Base-by-base conservation (phyloP, 1,140 invertebrate genomes). In the Heterodera schachtii region DNA sequence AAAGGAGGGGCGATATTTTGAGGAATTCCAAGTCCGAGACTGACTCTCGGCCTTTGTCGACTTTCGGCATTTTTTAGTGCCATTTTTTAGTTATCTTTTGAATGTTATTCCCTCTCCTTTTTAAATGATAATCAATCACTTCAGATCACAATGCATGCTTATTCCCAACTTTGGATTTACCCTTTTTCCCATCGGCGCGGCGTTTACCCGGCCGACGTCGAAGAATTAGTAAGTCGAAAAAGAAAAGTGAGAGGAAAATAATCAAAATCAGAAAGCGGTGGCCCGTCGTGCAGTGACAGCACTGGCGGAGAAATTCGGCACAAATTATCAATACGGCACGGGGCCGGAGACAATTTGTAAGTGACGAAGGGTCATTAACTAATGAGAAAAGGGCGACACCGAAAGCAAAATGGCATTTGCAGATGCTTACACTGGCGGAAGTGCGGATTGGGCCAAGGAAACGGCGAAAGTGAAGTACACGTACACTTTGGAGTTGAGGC, bases 351-450 rank as follows among this genome's bases (percentile, higher is more conserved):
- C 90, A 74, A 89, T 89, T 67, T 89, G 87, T 88, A 71, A 69
- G 88, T 76, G 47, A 73, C 21, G 21, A 43, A n/a, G n/a, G n/a
- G n/a, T n/a, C n/a, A n/a, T n/a, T 13, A 47, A 69, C 41, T 80
- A 11, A 43, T 21, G 7, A 3, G 11, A 73, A 52, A 44, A 41
- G 47, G 9, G 4, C 21, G 13, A 52, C 13, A 73, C 57, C 21
- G 73, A 44, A 31, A 66, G n/a, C 43, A 75, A 31, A 75, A 52
- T 75, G 43, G 43, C 43, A 44, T 75, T 83, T 85, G 71, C 69
- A 89, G 87, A 90, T 79, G 87, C 89, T 43, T 89, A 89, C 77
- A 84, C 89, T 2, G 88, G 88, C 13, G 88, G 88, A 60, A 84
- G 84, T 2, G 81, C 86, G 21, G 88, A 89, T 80, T 89, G 88